Evolutionary conservation across 2,888 invertebrate genomes (phyloP).

Genomic region (Eupithecia pulchellata): DNA sequence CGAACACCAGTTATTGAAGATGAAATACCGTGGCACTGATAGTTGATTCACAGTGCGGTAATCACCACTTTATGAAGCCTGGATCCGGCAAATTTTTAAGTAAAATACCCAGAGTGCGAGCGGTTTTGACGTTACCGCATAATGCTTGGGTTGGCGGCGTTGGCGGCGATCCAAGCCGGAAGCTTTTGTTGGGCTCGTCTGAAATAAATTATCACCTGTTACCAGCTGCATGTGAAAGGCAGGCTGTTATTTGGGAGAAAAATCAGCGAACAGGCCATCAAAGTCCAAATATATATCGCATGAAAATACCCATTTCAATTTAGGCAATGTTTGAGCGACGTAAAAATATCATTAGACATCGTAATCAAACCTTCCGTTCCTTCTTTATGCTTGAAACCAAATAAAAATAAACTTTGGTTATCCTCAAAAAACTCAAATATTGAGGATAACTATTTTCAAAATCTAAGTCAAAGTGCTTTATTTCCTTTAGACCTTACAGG

Average conservation of each 20-base stretch:
- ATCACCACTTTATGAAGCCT: constrained; percentile 1
- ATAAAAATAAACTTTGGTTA: too few relatives aligned
- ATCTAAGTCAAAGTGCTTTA: too few relatives aligned
- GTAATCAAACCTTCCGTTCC: background rate
- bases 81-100: constrained; percentile 20
- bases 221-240: constrained; percentile 15
- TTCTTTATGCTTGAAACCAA: background rate
- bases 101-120: constrained; percentile 32
- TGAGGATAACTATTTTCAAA: too few relatives aligned
- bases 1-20: background rate
- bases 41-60: background rate
- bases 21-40: background rate
- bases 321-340: background rate
- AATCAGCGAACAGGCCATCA: background rate
- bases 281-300: background rate
- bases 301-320: background rate
- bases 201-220: constrained; percentile 43
- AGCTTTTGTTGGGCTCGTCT: constrained; percentile 48
- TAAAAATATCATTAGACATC: background rate
- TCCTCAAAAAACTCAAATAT: too few relatives aligned
- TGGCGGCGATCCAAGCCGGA: constrained; percentile 61
- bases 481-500: too few relatives aligned
- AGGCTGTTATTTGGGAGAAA: constrained; percentile 7
- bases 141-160: constrained; percentile 43
- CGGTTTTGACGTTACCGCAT: constrained; percentile 44